Conservation (phyloP, 2,113 vertebrate species). For the Pedetes capensis region DNA sequence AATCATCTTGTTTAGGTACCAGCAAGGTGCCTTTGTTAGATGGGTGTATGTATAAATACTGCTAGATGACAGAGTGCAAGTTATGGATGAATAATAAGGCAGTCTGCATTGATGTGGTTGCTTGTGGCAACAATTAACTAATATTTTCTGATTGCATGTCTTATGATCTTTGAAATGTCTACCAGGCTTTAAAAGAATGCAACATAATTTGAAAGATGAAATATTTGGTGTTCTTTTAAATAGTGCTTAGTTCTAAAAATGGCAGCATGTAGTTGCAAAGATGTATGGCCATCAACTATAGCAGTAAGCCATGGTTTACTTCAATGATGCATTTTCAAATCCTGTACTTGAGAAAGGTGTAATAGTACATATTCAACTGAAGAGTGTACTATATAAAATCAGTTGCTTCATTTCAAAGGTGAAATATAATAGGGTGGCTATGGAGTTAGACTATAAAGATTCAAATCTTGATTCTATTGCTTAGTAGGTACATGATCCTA, state of each 20-base stretch:
- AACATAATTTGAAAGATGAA: neutral
- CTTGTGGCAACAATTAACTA: neutral
- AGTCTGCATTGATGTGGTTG: neutral
- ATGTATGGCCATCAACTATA: neutral
- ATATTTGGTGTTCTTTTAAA: neutral
- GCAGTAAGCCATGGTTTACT: neutral
- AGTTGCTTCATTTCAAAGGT: slow-evolving; percentile 3
- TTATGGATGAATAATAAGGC: neutral
- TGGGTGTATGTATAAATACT: neutral
- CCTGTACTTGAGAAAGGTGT: neutral
- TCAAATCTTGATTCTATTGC: neutral
- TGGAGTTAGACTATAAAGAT: neutral
- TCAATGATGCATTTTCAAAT: neutral
- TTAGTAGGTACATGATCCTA: neutral
- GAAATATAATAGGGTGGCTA: neutral
- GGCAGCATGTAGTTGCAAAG: neutral
- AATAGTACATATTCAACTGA: neutral
- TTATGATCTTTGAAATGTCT: neutral
- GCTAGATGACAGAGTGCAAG: neutral
- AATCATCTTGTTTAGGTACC: neutral
- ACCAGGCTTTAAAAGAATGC: neutral
- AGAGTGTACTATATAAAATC: neutral
- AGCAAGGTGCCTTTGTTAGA: neutral
- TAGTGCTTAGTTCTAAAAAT: neutral
- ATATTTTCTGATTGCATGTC: neutral